These are phyloP conservation scores for Calcarius lapponicus DNA, from an alignment of 2,797 vertebrate species.

Conservation along the genomic window DNA sequence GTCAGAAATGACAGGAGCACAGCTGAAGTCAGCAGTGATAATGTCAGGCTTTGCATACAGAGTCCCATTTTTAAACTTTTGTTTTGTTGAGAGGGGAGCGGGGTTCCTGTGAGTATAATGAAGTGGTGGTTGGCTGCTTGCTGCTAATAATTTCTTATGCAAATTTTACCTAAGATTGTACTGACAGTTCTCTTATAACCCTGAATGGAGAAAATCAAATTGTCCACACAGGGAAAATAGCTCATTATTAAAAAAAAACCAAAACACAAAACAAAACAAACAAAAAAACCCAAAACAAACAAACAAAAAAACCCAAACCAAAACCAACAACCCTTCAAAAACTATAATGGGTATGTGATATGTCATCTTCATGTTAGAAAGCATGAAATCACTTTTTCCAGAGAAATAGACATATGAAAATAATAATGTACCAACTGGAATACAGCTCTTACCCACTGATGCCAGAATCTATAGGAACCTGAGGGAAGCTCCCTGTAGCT, in stretches of 20 bases:
- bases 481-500: not conserved
- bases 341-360: not conserved
- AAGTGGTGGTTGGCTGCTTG: not conserved
- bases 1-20: not conserved
- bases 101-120: not conserved
- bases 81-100: not conserved
- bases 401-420: not conserved
- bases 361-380: not conserved
- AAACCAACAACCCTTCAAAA: too few relatives aligned
- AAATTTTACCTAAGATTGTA: slow-evolving; percentile 4
- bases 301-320: not conserved
- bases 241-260: not conserved
- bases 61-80: not conserved
- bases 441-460: not conserved
- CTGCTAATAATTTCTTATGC: slow-evolving; percentile 4
- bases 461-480: not conserved
- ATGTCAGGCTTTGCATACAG: not conserved
- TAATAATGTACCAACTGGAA: not conserved
- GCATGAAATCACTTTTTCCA: not conserved
- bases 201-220: not conserved
- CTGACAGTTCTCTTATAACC: not conserved
- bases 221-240: not conserved
- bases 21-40: not conserved
- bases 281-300: too few relatives aligned
- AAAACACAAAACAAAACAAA: too few relatives aligned